Conservation (phyloP, 2,888 invertebrate species). For the Dynastes tityus region DNA sequence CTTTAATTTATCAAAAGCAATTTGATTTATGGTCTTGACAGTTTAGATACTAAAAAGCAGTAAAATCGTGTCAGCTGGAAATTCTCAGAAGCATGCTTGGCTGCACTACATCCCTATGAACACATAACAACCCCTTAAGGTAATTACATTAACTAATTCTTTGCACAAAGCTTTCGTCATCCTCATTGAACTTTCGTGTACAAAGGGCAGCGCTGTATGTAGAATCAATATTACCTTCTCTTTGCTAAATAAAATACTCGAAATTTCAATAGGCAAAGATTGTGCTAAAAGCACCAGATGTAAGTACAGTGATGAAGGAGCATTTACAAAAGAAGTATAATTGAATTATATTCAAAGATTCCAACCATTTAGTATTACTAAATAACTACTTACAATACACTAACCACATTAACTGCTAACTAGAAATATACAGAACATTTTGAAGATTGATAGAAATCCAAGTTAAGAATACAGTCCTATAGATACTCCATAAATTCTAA, state of each 20-base stretch:
- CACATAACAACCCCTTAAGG: slow-evolving; percentile 59
- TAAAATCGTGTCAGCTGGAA: slow-evolving; percentile 20
- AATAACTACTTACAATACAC: too few relatives aligned
- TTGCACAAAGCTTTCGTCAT: slow-evolving; percentile 45
- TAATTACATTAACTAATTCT: slow-evolving; percentile 69
- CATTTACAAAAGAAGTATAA: too few relatives aligned
- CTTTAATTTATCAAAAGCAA: slow-evolving; percentile 46
- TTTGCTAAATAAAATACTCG: too few relatives aligned
- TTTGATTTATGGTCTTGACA: slow-evolving; percentile 25
- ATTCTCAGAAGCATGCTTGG: slow-evolving; percentile 6
- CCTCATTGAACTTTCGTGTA: slow-evolving; percentile 2
- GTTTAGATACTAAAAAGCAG: neutral
- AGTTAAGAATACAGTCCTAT: too few relatives aligned
- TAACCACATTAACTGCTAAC: too few relatives aligned
- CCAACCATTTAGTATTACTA: too few relatives aligned
- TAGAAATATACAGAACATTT: too few relatives aligned
- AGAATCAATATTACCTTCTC: neutral
- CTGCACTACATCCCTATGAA: slow-evolving; percentile 45
- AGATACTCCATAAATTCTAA: too few relatives aligned
- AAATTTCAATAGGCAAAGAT: neutral
- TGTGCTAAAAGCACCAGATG: too few relatives aligned
- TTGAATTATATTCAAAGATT: too few relatives aligned
- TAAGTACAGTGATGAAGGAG: too few relatives aligned
- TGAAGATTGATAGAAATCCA: too few relatives aligned
- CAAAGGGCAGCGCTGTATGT: neutral